Conservation (phyloP, 1,140 invertebrate genomes). For the Drosophila lini region DNA sequence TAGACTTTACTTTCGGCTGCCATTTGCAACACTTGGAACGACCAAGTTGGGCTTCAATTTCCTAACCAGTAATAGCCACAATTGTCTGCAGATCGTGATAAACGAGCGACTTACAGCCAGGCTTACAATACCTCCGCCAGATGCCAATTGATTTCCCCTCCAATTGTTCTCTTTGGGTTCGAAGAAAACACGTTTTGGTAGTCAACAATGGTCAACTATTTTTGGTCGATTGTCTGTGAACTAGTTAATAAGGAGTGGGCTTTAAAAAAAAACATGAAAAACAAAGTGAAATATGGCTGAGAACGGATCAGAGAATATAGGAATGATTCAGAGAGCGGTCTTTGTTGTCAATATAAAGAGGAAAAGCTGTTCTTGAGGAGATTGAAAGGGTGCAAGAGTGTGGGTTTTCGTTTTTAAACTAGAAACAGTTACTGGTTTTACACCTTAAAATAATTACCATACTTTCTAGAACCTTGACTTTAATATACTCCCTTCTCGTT, state of each 20-base stretch:
- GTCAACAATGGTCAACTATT: slow-evolving; percentile 62
- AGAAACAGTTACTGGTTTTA: too few species aligned
- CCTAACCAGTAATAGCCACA: slow-evolving; percentile 60
- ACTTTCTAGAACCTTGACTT: slow-evolving; percentile 4
- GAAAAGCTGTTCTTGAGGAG: not conserved
- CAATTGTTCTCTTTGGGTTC: slow-evolving; percentile 62
- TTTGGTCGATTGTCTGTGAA: slow-evolving; percentile 50
- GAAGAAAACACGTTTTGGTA: slow-evolving; percentile 68
- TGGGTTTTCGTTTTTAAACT: not conserved
- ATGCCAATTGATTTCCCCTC: slow-evolving; percentile 61
- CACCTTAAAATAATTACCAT: not conserved
- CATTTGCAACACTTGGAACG: slow-evolving; percentile 44
- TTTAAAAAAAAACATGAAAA: slow-evolving; percentile 5
- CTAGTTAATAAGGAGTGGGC: slow-evolving; percentile 45
- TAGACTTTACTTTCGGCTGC: slow-evolving; percentile 41
- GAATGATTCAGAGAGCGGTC: not conserved
- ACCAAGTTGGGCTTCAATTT: slow-evolving; percentile 39
- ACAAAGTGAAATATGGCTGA: slow-evolving; percentile 25
- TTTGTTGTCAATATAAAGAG: slow-evolving; percentile 3
- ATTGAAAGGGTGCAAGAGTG: not conserved
- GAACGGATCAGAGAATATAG: slow-evolving; percentile 12
- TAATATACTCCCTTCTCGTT: not conserved
- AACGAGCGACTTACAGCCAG: slow-evolving; percentile 51
- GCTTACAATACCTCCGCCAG: slow-evolving; percentile 25
- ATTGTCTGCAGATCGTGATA: slow-evolving; percentile 73